Conservation (phyloP, 2,888 invertebrate genomes). For the Apamea anceps region DNA sequence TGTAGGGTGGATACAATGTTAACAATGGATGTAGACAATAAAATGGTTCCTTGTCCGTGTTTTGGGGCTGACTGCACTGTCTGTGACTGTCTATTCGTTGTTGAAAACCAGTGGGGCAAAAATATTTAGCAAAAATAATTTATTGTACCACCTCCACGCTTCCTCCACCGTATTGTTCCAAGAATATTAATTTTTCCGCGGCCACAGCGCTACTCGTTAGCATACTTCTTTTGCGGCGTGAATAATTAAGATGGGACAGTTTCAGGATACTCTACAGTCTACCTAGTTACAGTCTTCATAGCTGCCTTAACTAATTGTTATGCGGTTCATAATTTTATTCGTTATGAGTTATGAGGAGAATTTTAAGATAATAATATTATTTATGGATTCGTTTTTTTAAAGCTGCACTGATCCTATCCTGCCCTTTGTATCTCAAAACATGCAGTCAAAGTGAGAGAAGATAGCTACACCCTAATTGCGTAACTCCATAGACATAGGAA, state of each 20-base stretch:
- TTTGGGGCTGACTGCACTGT: no score
- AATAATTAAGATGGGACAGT: conserved; percentile 45
- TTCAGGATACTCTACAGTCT: background rate
- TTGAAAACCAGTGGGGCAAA: background rate
- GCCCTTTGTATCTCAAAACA: no score
- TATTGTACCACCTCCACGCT: conserved; percentile 28
- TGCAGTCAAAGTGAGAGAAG: no score
- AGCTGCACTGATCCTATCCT: no score
- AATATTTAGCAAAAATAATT: background rate
- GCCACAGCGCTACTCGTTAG: conserved; percentile 35
- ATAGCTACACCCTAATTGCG: no score
- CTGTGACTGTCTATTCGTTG: background rate
- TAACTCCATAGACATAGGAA: no score
- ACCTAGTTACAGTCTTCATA: conserved; percentile 1
- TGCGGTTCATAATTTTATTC: conserved; percentile 4
- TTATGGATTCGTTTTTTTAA: no score
- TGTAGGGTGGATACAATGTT: no score
- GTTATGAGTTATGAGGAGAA: background rate
- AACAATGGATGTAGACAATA: no score
- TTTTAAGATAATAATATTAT: background rate
- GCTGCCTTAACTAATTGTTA: conserved; percentile 16
- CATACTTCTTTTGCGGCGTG: conserved; percentile 49
- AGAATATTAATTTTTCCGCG: conserved; percentile 33
- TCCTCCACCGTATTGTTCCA: background rate
- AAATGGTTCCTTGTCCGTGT: no score